Evolutionary conservation across 2,797 vertebrate genomes (phyloP).

Genomic region (Nannoperca australis): DNA sequence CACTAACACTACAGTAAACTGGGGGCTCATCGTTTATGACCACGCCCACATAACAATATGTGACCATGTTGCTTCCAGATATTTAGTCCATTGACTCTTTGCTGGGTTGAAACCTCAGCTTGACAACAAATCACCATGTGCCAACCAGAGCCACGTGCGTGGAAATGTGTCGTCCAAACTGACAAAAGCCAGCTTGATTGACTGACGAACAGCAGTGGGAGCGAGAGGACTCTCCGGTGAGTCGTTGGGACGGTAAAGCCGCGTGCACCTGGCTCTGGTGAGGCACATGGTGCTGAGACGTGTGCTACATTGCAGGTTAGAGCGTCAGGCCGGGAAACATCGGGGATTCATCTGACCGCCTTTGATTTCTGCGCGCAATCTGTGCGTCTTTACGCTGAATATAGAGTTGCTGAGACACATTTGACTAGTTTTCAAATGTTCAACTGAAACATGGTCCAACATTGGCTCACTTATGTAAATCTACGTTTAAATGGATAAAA

Average conservation of each 20-base stretch:
- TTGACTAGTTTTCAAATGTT: background rate
- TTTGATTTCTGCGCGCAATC: background rate
- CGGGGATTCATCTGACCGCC: background rate
- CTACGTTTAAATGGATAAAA: background rate
- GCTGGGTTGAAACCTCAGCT: background rate
- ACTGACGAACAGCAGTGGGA: background rate
- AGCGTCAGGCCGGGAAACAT: background rate
- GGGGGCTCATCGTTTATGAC: background rate
- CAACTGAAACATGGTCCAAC: background rate
- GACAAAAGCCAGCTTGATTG: background rate
- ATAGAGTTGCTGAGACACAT: background rate
- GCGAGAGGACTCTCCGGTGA: background rate
- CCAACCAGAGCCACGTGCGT: slow-evolving; percentile 1
- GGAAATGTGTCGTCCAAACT: background rate
- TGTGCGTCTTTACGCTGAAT: slow-evolving; percentile 12
- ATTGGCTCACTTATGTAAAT: background rate
- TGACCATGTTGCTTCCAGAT: background rate
- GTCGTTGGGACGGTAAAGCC: background rate
- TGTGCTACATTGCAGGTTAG: background rate
- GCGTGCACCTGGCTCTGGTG: background rate
- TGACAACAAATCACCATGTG: slow-evolving; percentile 1
- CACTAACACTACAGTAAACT: background rate
- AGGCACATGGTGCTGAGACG: background rate
- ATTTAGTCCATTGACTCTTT: background rate
- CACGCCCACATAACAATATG: background rate